Conservation (phyloP, 2,797 vertebrate genomes). For the Sebastes trivittatus region DNA sequence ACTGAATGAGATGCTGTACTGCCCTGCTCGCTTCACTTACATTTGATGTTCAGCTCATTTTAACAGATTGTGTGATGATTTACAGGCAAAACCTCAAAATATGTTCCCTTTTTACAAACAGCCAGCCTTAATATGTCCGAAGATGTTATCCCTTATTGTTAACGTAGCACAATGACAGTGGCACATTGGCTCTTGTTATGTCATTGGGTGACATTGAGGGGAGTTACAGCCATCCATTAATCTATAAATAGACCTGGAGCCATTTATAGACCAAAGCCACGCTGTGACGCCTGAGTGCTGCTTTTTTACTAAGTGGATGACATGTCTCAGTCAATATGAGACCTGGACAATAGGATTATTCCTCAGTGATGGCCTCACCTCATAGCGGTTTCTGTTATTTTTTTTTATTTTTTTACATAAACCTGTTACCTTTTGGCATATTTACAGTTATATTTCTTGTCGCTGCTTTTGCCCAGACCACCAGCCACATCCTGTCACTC, state of each 20-base stretch:
- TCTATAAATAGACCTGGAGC: slow-evolving; percentile 72
- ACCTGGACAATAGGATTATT: slow-evolving; percentile 15
- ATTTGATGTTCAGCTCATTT: background rate
- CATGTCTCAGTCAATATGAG: slow-evolving; percentile 31
- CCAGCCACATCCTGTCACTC: background rate
- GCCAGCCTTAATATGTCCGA: background rate
- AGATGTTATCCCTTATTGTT: background rate
- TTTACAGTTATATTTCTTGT: background rate
- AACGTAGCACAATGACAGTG: background rate
- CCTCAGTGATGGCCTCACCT: background rate
- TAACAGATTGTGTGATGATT: background rate
- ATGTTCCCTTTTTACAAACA: background rate
- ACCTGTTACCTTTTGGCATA: background rate
- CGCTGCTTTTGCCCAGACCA: background rate
- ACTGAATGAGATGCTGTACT: slow-evolving; percentile 2
- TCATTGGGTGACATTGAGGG: slow-evolving; percentile 62
- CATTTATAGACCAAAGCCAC: slow-evolving; percentile 66
- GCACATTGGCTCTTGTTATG: slow-evolving; percentile 41
- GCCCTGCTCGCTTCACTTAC: background rate
- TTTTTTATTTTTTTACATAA: background rate
- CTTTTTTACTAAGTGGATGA: slow-evolving; percentile 27
- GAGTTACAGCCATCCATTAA: slow-evolving; percentile 46
- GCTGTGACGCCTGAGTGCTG: slow-evolving; percentile 21
- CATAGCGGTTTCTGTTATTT: background rate
- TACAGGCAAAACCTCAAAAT: background rate